These are phyloP conservation scores for Osedax fenrisi DNA, from an alignment of 2,888 invertebrate species.

Conservation along the genomic window DNA sequence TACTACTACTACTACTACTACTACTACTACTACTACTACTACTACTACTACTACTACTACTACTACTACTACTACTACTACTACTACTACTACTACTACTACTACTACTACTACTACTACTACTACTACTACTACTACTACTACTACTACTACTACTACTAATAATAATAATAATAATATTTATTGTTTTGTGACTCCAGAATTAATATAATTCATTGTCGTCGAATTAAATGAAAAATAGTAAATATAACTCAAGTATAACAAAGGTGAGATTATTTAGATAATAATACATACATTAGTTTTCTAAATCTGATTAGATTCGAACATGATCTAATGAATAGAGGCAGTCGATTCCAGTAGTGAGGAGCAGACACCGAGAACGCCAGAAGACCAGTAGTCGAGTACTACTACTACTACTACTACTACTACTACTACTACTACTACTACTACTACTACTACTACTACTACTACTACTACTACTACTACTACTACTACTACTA, in stretches of 20 bases:
- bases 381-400: too few relatives aligned
- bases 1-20: not conserved
- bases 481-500: constrained; percentile 29
- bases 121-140: constrained; percentile 7
- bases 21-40: constrained; percentile 16
- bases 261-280: too few relatives aligned
- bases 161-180: too few relatives aligned
- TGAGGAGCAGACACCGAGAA: too few relatives aligned
- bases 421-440: not conserved
- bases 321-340: too few relatives aligned
- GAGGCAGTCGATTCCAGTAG: too few relatives aligned
- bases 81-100: constrained; percentile 22
- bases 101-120: constrained; percentile 19
- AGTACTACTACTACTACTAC: not conserved
- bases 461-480: constrained; percentile 28
- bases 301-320: too few relatives aligned
- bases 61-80: constrained; percentile 20
- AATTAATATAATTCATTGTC: too few relatives aligned
- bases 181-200: too few relatives aligned
- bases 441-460: constrained; percentile 15
- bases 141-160: constrained; percentile 5
- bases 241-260: too few relatives aligned
- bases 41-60: constrained; percentile 18
- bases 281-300: too few relatives aligned
- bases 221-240: too few relatives aligned